Evolutionary conservation across 2,113 vertebrate genomes (phyloP).

Genomic region (Piprites chloris): DNA sequence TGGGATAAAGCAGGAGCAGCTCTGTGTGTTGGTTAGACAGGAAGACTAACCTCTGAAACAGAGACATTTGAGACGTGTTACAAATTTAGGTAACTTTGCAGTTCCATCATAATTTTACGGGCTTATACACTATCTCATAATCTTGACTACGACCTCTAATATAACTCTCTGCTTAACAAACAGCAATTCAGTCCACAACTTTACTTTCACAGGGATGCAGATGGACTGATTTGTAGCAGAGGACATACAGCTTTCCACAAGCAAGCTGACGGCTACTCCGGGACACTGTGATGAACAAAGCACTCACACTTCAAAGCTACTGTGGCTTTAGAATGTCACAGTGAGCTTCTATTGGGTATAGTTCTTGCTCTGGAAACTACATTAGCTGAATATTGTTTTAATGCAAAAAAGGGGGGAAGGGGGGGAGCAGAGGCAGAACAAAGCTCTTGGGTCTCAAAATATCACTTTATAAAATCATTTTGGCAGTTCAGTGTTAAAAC

Average conservation of each 20-base stretch:
- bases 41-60: neutral
- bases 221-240: neutral
- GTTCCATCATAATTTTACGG: neutral
- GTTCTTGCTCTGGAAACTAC: neutral
- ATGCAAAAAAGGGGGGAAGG: neutral
- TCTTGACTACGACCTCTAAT: neutral
- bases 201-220: neutral
- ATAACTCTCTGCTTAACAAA: neutral
- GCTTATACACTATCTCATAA: neutral
- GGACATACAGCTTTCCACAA: rapidly evolving
- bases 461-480: conserved; percentile 6
- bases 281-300: neutral
- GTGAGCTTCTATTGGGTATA: neutral
- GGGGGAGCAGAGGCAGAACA: neutral
- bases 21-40: neutral
- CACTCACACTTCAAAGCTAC: neutral
- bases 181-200: neutral
- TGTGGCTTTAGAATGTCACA: neutral
- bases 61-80: neutral
- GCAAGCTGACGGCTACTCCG: neutral
- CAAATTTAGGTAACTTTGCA: neutral
- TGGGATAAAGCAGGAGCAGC: neutral
- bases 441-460: neutral
- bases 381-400: neutral
- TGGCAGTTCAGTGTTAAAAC: conserved; percentile 2